A percentile compares a stretch with the other conserved stretches of the same genome.
These are phyloP conservation scores for Xestia ashworthii DNA, from an alignment of 2,888 invertebrate species.

Conservation along the genomic window DNA sequence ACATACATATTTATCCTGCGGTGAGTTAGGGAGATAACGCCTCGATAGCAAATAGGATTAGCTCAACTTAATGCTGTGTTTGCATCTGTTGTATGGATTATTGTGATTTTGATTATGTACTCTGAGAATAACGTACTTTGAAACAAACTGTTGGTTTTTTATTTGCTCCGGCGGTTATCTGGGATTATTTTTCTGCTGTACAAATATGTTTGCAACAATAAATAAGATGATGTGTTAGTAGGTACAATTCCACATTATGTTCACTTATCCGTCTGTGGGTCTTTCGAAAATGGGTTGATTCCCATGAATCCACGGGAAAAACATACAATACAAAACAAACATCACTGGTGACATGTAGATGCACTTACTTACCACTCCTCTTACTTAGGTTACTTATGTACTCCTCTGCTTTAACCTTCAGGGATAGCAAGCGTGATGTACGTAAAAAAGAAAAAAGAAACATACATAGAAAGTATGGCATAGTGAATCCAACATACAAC, in stretches of 20 bases:
- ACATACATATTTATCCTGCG: conserved; percentile 83
- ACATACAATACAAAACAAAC: not conserved
- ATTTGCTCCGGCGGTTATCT: not conserved
- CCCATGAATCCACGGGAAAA: not conserved
- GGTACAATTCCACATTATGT: not conserved
- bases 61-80: conserved; percentile 71
- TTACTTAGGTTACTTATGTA: too few relatives aligned
- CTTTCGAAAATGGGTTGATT: not conserved
- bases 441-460: too few relatives aligned
- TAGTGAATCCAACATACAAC: not conserved
- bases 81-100: conserved; percentile 47
- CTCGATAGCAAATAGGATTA: conserved; percentile 76
- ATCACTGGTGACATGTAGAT: not conserved
- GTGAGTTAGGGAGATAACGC: conserved; percentile 81
- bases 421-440: not conserved
- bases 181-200: not conserved
- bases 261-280: not conserved
- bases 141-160: conserved; percentile 2
- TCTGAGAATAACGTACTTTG: conserved; percentile 26
- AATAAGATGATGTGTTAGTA: not conserved
- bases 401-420: not conserved
- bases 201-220: not conserved
- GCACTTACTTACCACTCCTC: not conserved
- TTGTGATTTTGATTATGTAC: conserved; percentile 46
- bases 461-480: not conserved